These are phyloP conservation scores for Vultur gryphus DNA, from an alignment of 2,797 vertebrate species.

Conservation along the genomic window DNA sequence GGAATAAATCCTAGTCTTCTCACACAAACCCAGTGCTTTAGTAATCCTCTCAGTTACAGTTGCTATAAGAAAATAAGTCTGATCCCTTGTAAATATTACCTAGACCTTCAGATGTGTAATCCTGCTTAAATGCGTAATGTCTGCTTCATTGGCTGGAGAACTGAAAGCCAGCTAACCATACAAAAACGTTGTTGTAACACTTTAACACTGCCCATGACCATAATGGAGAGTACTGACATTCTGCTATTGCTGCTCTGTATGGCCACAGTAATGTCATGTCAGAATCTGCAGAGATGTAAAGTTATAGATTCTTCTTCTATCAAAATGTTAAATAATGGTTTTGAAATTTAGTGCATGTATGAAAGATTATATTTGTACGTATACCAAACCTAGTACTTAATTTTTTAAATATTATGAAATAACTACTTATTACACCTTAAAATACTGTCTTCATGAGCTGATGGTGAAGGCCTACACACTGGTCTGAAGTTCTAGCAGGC, in stretches of 20 bases:
- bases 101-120: constrained; percentile 17
- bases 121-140: neutral
- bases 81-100: neutral
- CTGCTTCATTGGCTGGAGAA: neutral
- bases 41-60: constrained; percentile 37
- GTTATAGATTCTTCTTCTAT: neutral
- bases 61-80: neutral
- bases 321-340: neutral
- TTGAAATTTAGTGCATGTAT: neutral
- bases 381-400: neutral
- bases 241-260: neutral
- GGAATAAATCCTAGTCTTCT: constrained; percentile 31
- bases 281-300: neutral
- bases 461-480: neutral
- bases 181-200: neutral
- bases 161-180: neutral
- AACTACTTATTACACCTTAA: neutral
- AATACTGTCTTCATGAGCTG: neutral
- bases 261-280: neutral
- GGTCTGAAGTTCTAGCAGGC: neutral
- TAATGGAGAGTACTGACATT: neutral
- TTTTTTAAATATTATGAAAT: neutral
- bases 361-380: neutral
- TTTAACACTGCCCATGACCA: neutral
- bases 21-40: neutral